Conservation (phyloP, 1,140 invertebrate species). For the Kradibia gibbosae region DNA sequence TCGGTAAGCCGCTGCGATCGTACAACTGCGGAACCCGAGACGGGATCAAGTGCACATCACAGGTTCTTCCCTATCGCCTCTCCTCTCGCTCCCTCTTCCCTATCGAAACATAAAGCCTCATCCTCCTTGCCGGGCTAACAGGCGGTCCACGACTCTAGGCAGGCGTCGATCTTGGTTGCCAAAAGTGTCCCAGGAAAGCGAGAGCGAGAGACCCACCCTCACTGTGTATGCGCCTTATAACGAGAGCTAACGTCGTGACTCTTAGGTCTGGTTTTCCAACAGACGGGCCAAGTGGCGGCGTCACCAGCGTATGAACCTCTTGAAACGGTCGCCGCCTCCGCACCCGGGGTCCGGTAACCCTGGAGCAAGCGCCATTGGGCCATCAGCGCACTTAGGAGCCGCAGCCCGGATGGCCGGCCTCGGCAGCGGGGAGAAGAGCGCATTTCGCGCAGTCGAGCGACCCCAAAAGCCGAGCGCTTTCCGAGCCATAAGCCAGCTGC, state of each 20-base stretch:
- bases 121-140: not conserved
- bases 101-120: too few species aligned
- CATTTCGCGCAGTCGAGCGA: conserved; percentile 80
- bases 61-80: not conserved
- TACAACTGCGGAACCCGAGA: not conserved
- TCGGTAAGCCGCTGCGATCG: too few species aligned
- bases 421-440: conserved; percentile 85
- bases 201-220: conserved; percentile 40
- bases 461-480: conserved; percentile 66
- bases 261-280: conserved; percentile 98
- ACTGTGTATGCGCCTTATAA: conserved; percentile 66
- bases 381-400: not conserved
- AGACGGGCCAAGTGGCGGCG: conserved; percentile 97
- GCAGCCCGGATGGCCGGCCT: conserved; percentile 57
- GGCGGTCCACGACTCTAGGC: not conserved
- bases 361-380: conserved; percentile 55
- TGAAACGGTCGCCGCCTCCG: conserved; percentile 80
- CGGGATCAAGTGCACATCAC: not conserved
- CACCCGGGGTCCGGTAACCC: conserved; percentile 56
- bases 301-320: conserved; percentile 93
- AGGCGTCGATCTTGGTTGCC: not conserved
- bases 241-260: conserved; percentile 71
- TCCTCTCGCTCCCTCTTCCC: too few species aligned
- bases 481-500: conserved; percentile 70
- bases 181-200: not conserved